phyloP scores from a whole-genome alignment of 2,888 invertebrate genomes.

The Latrodectus hesperus region DNA sequence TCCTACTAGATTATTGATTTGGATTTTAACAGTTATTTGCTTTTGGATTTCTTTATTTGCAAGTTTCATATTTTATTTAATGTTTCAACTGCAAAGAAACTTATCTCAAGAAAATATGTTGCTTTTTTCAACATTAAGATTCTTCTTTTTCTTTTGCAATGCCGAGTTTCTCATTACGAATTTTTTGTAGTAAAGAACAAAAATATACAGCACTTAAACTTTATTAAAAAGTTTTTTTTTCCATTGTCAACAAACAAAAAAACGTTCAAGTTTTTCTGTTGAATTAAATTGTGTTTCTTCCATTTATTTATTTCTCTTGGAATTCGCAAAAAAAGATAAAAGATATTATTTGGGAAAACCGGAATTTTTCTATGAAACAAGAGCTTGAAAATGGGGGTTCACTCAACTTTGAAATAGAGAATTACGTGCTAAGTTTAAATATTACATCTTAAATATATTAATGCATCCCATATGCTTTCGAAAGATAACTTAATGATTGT shows the following conservation, averaged over 20 bases:
- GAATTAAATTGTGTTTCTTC: background rate
- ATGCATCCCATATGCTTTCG: no score
- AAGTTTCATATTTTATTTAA: no score
- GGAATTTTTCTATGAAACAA: background rate
- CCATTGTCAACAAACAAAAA: background rate
- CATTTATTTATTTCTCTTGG: background rate
- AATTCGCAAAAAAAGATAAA: background rate
- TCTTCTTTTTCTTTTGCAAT: background rate
- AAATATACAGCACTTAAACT: conserved; percentile 17
- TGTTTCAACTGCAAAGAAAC: background rate
- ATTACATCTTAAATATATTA: no score
- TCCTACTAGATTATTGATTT: no score
- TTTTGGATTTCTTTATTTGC: no score
- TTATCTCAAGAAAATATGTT: conserved; percentile 1
- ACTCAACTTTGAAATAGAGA: no score
- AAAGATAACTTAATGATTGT: no score
- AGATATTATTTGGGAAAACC: background rate
- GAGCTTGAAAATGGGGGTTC: background rate
- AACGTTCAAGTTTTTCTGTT: background rate
- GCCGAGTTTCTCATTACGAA: background rate
- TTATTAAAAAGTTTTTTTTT: conserved; percentile 23
- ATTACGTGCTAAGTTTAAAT: no score
- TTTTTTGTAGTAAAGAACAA: conserved; percentile 5
- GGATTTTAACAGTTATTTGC: no score
- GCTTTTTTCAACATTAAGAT: background rate